Base-by-base conservation (phyloP, 1,140 invertebrate genomes). In the Leptonema lineaticorne region DNA sequence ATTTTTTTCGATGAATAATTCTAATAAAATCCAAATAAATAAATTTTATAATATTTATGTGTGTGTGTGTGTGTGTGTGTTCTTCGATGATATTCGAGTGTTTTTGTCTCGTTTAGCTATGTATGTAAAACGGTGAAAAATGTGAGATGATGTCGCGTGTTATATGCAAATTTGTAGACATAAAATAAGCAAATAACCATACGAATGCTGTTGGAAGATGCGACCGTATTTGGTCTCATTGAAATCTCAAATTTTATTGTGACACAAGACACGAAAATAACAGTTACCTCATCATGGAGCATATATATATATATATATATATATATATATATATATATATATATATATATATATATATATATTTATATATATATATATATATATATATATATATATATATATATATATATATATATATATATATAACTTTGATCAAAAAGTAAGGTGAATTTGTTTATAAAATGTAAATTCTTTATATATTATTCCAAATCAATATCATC, bases 221-320 rank as follows among this genome's bases (percentile, higher is more conserved):
- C 22, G 22, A 11, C 50, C 50, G 20, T 53, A 53, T 53, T 53
- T 53, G 50, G 50, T 22, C 18, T 22, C 18, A 53, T 53, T 53
- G 50, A 53, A 53, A 53, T 53, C 50, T 53, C 50, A 53, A 53
- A 53, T 24, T 53, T 53, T 53, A 53, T 53, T 24, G 27, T 53
- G 50, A 53, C 50, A 53, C 20, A 53, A 7, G 22, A 9, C 37
- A 20, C 18, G 20, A 53, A 53, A 53, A 53, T 53, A 53, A 53
- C 50, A 53, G 27, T 53, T 53, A 24, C 50, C 50, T 53, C 50
- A 53, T 53, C 50, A 48, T 20, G 7, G 41, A 8, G 20, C 37
- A 45, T 45, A 45, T 16, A 5, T 6, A 33, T 33, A 33, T 11
- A 33, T 33, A 11, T n/a, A n/a, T n/a, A n/a, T n/a, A n/a, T n/a